phyloP scores from a whole-genome alignment of 1,140 invertebrate species.

The Pseudachorutes palmiensis region DNA sequence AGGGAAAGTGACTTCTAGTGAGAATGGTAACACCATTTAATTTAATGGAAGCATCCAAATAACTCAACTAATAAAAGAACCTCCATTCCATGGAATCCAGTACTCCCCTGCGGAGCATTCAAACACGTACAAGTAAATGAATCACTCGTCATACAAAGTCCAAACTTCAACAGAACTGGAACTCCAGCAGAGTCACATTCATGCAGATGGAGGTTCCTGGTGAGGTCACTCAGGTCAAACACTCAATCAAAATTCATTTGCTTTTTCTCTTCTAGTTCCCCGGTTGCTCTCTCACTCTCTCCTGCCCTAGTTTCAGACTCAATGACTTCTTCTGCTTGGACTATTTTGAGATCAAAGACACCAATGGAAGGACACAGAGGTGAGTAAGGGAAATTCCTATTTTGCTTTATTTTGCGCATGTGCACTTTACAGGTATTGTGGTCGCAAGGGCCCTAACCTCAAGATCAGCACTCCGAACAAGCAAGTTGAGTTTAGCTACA shows the following conservation, averaged over 20 bases:
- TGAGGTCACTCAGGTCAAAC: conserved; percentile 9
- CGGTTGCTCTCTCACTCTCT: conserved; percentile 19
- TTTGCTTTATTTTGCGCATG: not conserved
- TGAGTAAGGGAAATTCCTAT: conserved; percentile 6
- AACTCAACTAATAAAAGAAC: not conserved
- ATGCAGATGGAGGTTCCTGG: conserved; percentile 31
- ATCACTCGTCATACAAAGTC: conserved; percentile 28
- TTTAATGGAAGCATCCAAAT: not conserved
- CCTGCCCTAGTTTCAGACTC: conserved; percentile 29
- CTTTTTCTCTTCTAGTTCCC: conserved; percentile 24
- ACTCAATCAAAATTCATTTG: not conserved
- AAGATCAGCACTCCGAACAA: not conserved
- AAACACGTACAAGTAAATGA: conserved; percentile 14
- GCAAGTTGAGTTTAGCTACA: conserved; percentile 23
- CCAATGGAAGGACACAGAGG: conserved; percentile 19
- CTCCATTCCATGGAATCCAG: conserved; percentile 14
- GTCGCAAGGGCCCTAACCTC: conserved; percentile 20
- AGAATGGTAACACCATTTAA: not conserved
- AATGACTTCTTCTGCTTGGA: conserved; percentile 35
- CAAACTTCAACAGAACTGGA: conserved; percentile 22
- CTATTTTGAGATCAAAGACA: conserved; percentile 31
- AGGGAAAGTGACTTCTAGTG: not conserved
- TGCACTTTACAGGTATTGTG: conserved; percentile 31
- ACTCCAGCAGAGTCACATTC: conserved; percentile 18
- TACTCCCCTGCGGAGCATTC: conserved; percentile 25